These are phyloP conservation scores for Brevimyrus niger DNA, from an alignment of 2,113 vertebrate species.

Conservation along the genomic window DNA sequence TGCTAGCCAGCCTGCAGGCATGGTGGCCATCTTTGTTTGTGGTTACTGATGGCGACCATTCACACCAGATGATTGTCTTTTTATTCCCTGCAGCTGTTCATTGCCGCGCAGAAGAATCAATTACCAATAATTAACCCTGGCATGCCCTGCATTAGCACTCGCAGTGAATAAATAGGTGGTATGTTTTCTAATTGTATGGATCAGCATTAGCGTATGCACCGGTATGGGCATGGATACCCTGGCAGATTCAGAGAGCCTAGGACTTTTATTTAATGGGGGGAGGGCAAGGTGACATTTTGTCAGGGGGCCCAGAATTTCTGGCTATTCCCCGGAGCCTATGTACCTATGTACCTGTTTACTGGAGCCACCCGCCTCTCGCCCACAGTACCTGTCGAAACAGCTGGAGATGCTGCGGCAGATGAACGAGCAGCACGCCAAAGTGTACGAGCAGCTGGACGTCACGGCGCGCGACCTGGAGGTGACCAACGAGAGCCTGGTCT, in stretches of 20 bases:
- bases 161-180: background rate
- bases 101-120: background rate
- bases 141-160: background rate
- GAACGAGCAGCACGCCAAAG: conserved; percentile 94
- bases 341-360: background rate
- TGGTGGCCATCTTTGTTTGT: background rate
- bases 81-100: background rate
- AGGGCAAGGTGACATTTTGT: background rate
- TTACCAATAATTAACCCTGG: background rate
- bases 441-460: conserved; percentile 94
- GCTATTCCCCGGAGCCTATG: background rate
- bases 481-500: conserved; percentile 85
- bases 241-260: background rate
- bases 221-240: background rate
- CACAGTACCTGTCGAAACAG: conserved; percentile 89
- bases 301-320: background rate
- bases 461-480: conserved; percentile 88
- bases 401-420: conserved; percentile 85
- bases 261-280: background rate
- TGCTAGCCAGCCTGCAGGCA: background rate
- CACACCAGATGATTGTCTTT: background rate
- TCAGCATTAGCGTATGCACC: background rate
- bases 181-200: background rate
- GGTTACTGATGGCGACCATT: background rate
- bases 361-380: background rate